Conservation (phyloP, 2,797 vertebrate genomes). For the Sebastes hopkinsi region DNA sequence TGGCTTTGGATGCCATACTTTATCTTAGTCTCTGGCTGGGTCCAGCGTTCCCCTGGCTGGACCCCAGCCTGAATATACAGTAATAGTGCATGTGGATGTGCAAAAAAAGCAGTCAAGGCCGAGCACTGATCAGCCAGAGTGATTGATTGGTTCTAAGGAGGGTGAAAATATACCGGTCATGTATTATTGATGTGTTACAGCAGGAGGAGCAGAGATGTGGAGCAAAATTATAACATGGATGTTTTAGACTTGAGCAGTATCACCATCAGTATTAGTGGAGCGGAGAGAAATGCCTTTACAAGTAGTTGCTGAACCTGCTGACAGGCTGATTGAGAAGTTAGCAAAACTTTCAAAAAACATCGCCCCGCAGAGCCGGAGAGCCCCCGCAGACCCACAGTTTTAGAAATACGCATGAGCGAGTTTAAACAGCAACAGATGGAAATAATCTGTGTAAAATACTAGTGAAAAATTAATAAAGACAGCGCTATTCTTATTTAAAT, state of each 20-base stretch:
- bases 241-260: slow-evolving; percentile 11
- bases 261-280: background rate
- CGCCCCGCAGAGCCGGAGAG: background rate
- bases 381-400: background rate
- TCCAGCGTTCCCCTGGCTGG: slow-evolving; percentile 18
- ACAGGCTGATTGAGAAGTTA: background rate
- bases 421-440: background rate
- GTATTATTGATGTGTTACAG: slow-evolving; percentile 70
- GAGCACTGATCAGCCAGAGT: slow-evolving; percentile 39
- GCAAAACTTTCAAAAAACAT: background rate
- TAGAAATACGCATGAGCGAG: background rate
- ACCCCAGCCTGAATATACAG: slow-evolving; percentile 29
- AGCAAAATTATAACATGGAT: slow-evolving; percentile 35
- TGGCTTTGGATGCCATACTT: background rate
- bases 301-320: background rate
- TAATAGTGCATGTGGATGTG: slow-evolving; percentile 31
- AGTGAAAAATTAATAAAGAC: background rate
- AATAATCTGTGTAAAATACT: background rate
- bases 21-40: slow-evolving; percentile 1
- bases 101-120: slow-evolving; percentile 35
- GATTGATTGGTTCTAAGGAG: slow-evolving; percentile 72
- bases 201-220: slow-evolving; percentile 31
- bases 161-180: slow-evolving; percentile 72
- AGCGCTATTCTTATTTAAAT: background rate
- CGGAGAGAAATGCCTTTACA: background rate